phyloP scores from a whole-genome alignment of 1,140 invertebrate genomes.

The Hylyphantes graminicola region DNA sequence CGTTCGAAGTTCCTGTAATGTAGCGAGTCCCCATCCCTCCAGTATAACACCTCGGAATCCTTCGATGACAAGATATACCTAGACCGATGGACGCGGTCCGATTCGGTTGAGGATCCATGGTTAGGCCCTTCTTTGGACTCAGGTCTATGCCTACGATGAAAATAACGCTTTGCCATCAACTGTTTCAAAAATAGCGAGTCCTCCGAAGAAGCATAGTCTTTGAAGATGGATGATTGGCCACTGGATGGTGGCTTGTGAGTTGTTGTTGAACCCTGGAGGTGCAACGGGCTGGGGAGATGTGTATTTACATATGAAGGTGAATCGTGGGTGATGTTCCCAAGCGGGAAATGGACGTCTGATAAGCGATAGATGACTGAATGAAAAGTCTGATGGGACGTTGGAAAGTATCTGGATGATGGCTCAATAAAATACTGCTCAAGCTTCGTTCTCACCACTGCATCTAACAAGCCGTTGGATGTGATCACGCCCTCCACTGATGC shows the following conservation, averaged over 20 bases:
- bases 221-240: neutral
- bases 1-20: slow-evolving; percentile 55
- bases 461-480: slow-evolving; percentile 86
- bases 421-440: slow-evolving; percentile 87
- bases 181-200: slow-evolving; percentile 14
- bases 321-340: slow-evolving; percentile 36
- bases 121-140: neutral
- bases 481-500: slow-evolving; percentile 86
- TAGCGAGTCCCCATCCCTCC: slow-evolving; percentile 62
- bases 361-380: slow-evolving; percentile 87
- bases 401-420: slow-evolving; percentile 79
- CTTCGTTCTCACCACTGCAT: slow-evolving; percentile 83
- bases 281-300: neutral
- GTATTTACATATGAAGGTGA: slow-evolving; percentile 50
- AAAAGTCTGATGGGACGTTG: slow-evolving; percentile 66
- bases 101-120: neutral
- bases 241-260: neutral
- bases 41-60: slow-evolving; percentile 27
- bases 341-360: slow-evolving; percentile 80
- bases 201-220: slow-evolving; percentile 34
- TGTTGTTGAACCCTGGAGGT: neutral
- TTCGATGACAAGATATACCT: slow-evolving; percentile 1
- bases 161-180: slow-evolving; percentile 16
- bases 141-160: slow-evolving; percentile 14
- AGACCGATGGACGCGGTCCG: slow-evolving; percentile 25